phyloP scores from a whole-genome alignment of 2,797 vertebrate genomes.

The Muscicapa comitata region DNA sequence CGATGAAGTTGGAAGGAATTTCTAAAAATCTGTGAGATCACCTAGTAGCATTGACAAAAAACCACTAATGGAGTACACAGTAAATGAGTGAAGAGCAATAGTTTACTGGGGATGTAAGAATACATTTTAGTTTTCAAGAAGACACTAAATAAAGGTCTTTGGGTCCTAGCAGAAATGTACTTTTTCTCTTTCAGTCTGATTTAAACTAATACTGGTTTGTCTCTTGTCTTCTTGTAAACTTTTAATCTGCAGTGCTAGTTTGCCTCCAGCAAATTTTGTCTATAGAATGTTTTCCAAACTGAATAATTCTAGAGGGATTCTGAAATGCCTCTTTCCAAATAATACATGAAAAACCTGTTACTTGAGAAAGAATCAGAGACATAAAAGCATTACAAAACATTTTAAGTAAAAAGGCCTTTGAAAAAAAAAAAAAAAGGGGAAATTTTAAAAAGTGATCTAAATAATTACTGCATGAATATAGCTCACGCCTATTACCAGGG shows the following conservation, averaged over 20 bases:
- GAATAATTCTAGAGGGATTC: constrained; percentile 68
- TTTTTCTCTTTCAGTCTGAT: constrained; percentile 44
- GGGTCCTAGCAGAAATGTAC: not conserved
- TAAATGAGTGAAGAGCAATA: not conserved
- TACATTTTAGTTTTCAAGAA: not conserved
- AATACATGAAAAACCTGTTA: constrained; percentile 59
- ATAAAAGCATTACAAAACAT: constrained; percentile 65
- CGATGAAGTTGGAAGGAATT: not conserved
- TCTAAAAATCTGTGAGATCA: not conserved
- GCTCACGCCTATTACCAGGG: not conserved
- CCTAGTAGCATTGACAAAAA: not conserved
- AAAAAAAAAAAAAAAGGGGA: constrained; percentile 4
- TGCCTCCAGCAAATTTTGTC: constrained; percentile 76
- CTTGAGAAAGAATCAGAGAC: constrained; percentile 57
- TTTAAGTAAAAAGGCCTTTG: constrained; percentile 46
- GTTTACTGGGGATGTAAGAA: not conserved
- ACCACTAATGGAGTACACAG: not conserved
- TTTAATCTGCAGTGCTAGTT: constrained; percentile 65
- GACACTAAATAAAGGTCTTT: constrained; percentile 44
- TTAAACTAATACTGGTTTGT: constrained; percentile 51
- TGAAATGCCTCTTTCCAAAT: constrained; percentile 68
- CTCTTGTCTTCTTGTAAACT: constrained; percentile 66
- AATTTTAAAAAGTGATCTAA: constrained; percentile 49
- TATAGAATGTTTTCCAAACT: constrained; percentile 74
- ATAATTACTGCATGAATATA: constrained; percentile 54